A percentile compares a stretch with the other conserved stretches of the same genome.
Evolutionary conservation across 2,797 vertebrate genomes (phyloP).

Genomic region (Tachyglossus aculeatus): DNA sequence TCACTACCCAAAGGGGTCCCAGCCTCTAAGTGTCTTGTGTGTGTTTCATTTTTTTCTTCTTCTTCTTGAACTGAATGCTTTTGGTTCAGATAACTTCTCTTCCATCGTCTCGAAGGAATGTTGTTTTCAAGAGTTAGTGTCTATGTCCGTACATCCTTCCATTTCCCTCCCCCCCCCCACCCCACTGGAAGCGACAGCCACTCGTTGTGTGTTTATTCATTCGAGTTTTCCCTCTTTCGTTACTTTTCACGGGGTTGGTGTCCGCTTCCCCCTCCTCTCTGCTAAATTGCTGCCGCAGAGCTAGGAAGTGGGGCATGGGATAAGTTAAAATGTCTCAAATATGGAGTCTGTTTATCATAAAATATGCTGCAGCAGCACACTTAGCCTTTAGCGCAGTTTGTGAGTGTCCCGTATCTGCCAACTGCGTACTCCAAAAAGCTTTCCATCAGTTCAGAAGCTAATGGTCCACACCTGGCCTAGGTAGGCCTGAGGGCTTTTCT

Average conservation of each 20-base stretch:
- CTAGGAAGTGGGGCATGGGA: conserved; percentile 10
- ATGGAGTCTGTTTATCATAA: background rate
- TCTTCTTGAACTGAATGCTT: no score
- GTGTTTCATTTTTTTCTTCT: no score
- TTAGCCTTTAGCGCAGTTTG: background rate
- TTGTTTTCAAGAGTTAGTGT: no score
- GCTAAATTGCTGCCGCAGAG: no score
- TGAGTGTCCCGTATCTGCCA: conserved; percentile 32
- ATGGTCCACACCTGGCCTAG: conserved; percentile 41
- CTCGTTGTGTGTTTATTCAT: no score
- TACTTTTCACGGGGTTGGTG: background rate
- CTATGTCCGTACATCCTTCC: background rate
- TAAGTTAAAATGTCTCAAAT: conserved; percentile 1
- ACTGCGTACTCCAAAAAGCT: conserved; percentile 34
- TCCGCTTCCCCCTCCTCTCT: conserved; percentile 1
- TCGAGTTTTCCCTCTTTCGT: conserved; percentile 7
- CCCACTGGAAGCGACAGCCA: conserved; percentile 7
- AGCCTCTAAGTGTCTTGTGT: no score
- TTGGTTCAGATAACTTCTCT: background rate
- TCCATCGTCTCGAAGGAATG: conserved; percentile 2
- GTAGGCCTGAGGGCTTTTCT: conserved; percentile 1
- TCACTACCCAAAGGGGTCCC: no score
- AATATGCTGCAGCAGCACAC: conserved; percentile 15
- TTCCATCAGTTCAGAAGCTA: conserved; percentile 45
- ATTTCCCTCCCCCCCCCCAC: background rate